Percentiles rank a stretch among this genome's conserved stretches.
phyloP scores from a whole-genome alignment of 2,888 invertebrate genomes.

The Erynnis tages region DNA sequence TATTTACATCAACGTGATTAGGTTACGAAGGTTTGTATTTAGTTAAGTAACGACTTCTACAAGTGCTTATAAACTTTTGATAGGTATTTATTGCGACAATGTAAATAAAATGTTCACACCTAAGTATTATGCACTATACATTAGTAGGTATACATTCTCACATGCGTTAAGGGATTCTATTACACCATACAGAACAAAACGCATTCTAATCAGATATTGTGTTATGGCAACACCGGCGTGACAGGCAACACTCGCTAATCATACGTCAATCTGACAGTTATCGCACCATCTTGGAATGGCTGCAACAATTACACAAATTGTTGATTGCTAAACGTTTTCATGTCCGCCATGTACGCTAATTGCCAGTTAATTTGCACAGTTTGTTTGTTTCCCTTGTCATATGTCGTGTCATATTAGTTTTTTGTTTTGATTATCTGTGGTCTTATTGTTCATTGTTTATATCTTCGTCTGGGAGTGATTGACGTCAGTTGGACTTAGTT shows the following conservation, averaged over 20 bases:
- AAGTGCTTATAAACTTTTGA: no score
- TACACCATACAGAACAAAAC: conserved; percentile 10
- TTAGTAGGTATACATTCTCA: conserved; percentile 1
- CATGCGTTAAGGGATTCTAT: conserved; percentile 16
- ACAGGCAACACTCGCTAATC: conserved; percentile 28
- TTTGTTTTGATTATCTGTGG: conserved; percentile 15
- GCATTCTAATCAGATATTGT: conserved; percentile 24
- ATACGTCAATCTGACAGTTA: conserved; percentile 48
- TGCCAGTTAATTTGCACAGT: conserved; percentile 26
- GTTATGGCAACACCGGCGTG: conserved; percentile 15
- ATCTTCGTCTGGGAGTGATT: background rate
- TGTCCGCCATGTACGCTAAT: conserved; percentile 27
- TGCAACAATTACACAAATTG: conserved; percentile 43
- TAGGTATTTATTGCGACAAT: no score
- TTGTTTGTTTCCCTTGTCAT: conserved; percentile 24
- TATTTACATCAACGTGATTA: no score
- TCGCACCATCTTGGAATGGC: conserved; percentile 44
- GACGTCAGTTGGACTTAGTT: no score
- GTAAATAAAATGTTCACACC: conserved; percentile 1
- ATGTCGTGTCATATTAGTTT: conserved; percentile 25
- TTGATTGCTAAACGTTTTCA: conserved; percentile 30
- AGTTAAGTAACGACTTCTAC: no score
- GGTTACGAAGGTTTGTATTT: no score
- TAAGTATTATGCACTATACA: conserved; percentile 2
- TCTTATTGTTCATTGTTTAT: background rate